A percentile compares a stretch with the other conserved stretches of the same genome.
Conservation (phyloP, 2,113 vertebrate species). For the Apeltes quadracus region DNA sequence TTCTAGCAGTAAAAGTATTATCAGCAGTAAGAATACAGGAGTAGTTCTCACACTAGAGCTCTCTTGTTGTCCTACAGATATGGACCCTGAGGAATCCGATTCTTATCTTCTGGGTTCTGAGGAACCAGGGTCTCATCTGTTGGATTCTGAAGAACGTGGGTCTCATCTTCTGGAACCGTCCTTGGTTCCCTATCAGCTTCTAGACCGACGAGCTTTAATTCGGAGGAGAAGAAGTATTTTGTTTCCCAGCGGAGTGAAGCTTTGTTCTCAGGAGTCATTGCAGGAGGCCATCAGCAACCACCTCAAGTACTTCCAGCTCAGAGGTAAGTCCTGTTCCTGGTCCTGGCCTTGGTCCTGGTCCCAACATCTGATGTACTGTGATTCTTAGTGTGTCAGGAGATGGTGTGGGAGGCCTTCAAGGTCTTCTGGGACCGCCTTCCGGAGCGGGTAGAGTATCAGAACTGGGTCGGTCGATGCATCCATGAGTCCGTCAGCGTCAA, state of each 20-base stretch:
- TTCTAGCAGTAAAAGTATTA: not conserved
- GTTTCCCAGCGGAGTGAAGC: slow-evolving; percentile 89
- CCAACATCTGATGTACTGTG: too few species aligned
- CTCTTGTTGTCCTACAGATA: slow-evolving; percentile 9
- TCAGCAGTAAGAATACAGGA: not conserved
- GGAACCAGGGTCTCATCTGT: not conserved
- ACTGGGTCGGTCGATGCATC: slow-evolving; percentile 88
- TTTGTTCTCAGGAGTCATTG: slow-evolving; percentile 88
- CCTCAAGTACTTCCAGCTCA: slow-evolving; percentile 88
- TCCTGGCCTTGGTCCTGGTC: not conserved
- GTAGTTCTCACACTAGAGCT: not conserved
- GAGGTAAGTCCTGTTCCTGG: slow-evolving; percentile 79
- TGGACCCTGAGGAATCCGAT: not conserved
- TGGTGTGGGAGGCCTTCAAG: slow-evolving; percentile 95
- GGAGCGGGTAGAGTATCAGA: slow-evolving; percentile 84
- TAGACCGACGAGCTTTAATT: slow-evolving; percentile 53
- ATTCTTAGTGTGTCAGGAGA: slow-evolving; percentile 92
- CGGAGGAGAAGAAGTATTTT: slow-evolving; percentile 83
- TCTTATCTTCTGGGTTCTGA: not conserved
- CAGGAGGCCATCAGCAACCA: slow-evolving; percentile 87
- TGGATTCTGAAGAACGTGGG: not conserved
- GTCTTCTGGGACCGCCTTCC: slow-evolving; percentile 96
- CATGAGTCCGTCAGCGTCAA: slow-evolving; percentile 79
- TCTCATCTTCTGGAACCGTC: not conserved
- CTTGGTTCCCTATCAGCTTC: slow-evolving; percentile 12